Evolutionary conservation across 2,113 vertebrate species (phyloP).

Genomic region (Cinclus mexicanus): DNA sequence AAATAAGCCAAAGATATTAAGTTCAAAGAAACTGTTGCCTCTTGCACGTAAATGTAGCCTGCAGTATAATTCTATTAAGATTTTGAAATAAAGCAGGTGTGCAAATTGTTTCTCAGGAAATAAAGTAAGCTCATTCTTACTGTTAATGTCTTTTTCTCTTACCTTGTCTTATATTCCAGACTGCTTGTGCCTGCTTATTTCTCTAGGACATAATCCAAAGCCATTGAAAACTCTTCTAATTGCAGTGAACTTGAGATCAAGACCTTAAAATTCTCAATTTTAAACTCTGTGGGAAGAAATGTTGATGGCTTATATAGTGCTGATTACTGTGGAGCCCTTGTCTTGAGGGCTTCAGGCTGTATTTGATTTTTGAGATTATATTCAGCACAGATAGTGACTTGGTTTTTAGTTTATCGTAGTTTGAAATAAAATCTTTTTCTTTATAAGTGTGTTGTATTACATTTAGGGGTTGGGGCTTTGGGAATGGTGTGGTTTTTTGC

Average conservation of each 20-base stretch:
- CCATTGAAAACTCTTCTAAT: not conserved
- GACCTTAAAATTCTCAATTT: not conserved
- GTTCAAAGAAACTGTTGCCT: not conserved
- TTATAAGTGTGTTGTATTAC: not conserved
- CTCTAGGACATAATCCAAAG: not conserved
- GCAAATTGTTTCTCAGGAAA: not conserved
- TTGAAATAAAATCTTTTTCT: not conserved
- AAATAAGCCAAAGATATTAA: not conserved
- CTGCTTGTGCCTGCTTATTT: not conserved
- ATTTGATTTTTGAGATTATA: not conserved
- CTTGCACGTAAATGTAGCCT: not conserved
- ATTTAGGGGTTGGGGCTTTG: not conserved
- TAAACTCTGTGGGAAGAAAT: not conserved
- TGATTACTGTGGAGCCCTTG: not conserved
- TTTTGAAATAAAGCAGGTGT: conserved; percentile 19
- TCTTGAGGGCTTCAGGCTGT: not conserved
- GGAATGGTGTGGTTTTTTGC: not conserved
- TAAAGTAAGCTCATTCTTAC: not conserved
- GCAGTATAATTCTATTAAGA: not conserved
- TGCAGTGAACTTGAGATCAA: not conserved
- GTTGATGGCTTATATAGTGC: not conserved
- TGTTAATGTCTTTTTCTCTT: not conserved
- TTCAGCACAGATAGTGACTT: not conserved
- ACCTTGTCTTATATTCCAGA: not conserved
- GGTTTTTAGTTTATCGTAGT: not conserved